Evolutionary conservation across 2,113 vertebrate genomes (phyloP), one percentile per base, ranked within the genome.

Genomic region (Microtus oregoni): DNA sequence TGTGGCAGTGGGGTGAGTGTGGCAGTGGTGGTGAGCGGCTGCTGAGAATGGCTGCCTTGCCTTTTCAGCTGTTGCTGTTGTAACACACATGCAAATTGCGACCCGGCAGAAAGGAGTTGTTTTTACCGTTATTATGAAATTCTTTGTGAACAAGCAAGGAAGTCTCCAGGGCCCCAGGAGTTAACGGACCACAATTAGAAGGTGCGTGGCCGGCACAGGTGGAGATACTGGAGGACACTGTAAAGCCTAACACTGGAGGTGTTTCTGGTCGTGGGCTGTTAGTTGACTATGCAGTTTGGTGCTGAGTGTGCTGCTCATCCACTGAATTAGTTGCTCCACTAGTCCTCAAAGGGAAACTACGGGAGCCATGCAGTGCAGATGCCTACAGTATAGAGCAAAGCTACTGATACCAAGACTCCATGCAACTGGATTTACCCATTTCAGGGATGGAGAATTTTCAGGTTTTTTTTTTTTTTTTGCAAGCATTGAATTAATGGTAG

Each of bases 231-330:
- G 12, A 44, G 79, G 77, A 67, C 19, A 55, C 47, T 24, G 5
- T 50, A 44, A 3, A 4, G 5, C 38, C 3, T 8, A 30, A 5
- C 41, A 26, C 26, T 30, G 10, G 26, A 63, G 55, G n/a, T 24
- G 22, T 41, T 28, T 86, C 3, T 6, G 50, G 17, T 7, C 20
- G 35, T 7, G 15, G 55, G 12, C 38, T 15, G 1, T 32, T 61
- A 14, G 19, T 32, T 41, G 3, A 5, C 58, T 44, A 10, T 8
- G 5, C 2, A 2, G 11, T 0, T 35, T 47, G 58, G 44, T 30
- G 44, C 26, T 30, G 11, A 47, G 83, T 15, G 87, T 90, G 52
- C 38, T 52, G n/a, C 41, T 73, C 35, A 32, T 47, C 63, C 35
- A 8, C 17, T 73, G 55, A 35, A 8, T 61, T 78, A 41, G 83